phyloP scores from a whole-genome alignment of 1,140 invertebrate species.

The Cephus cinctus region DNA sequence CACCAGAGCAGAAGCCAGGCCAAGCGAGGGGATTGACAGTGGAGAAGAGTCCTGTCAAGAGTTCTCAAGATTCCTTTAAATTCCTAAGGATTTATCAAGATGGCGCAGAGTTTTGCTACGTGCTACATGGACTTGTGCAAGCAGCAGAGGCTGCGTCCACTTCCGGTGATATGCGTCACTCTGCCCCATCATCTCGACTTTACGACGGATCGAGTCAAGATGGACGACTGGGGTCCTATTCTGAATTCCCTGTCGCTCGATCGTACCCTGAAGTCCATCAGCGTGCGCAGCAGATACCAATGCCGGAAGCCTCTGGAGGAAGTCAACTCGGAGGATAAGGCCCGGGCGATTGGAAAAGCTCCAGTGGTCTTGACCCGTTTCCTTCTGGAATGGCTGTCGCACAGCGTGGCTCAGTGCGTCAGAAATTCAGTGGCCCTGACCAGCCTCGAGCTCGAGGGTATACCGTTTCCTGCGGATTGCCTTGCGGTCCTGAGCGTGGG shows the following conservation, averaged over 20 bases:
- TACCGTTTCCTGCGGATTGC: slow-evolving; percentile 64
- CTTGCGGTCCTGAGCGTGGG: slow-evolving; percentile 60
- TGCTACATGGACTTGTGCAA: slow-evolving; percentile 51
- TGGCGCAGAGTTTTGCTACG: slow-evolving; percentile 37
- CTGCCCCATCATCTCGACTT: slow-evolving; percentile 60
- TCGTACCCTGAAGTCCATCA: slow-evolving; percentile 53
- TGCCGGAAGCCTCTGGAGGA: slow-evolving; percentile 54
- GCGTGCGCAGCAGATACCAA: slow-evolving; percentile 42
- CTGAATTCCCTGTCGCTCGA: slow-evolving; percentile 66
- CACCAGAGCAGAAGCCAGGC: too few species aligned
- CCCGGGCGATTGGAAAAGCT: slow-evolving; percentile 45
- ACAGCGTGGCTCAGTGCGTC: slow-evolving; percentile 58
- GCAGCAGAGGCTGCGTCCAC: slow-evolving; percentile 37
- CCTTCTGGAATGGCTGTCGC: slow-evolving; percentile 51
- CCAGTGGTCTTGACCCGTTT: slow-evolving; percentile 56
- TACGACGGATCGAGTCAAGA: slow-evolving; percentile 66
- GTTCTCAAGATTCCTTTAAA: too few species aligned
- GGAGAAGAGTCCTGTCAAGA: too few species aligned
- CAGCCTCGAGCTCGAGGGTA: slow-evolving; percentile 62
- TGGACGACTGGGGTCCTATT: slow-evolving; percentile 69
- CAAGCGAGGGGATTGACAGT: too few species aligned
- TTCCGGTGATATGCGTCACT: slow-evolving; percentile 47
- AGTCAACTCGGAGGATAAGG: slow-evolving; percentile 59
- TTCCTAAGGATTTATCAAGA: too few species aligned
- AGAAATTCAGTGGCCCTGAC: slow-evolving; percentile 58